Evolutionary conservation across 2,797 vertebrate genomes (phyloP).

Genomic region (Loriculus beryllinus): DNA sequence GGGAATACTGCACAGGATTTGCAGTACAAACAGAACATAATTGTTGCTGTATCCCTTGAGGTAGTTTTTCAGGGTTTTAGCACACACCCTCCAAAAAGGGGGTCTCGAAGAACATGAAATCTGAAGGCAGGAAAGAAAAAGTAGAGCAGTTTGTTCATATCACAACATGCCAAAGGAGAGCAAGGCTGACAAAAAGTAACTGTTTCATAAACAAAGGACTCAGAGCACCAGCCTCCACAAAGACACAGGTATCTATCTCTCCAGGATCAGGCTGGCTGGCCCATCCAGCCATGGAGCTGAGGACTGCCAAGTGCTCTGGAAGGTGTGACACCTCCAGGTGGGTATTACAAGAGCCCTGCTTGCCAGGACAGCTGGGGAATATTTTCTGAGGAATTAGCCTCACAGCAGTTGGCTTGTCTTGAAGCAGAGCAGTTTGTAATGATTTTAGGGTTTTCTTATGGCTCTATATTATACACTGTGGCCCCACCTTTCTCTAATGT

Average conservation of each 20-base stretch:
- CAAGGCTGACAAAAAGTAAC: not conserved
- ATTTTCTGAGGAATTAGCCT: not conserved
- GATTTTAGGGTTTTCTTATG: not conserved
- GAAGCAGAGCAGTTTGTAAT: not conserved
- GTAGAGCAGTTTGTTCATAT: not conserved
- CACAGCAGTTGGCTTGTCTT: not conserved
- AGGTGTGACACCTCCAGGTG: not conserved
- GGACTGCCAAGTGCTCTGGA: not conserved
- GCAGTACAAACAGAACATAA: conserved; percentile 36
- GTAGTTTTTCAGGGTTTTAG: conserved; percentile 4
- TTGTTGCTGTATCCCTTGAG: conserved; percentile 36
- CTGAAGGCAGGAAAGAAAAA: not conserved
- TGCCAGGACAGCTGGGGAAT: not conserved
- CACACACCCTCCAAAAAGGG: not conserved
- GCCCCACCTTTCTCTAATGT: not conserved
- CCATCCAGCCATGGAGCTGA: not conserved
- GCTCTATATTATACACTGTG: not conserved
- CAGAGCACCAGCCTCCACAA: not conserved
- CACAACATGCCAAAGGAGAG: not conserved
- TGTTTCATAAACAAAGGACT: not conserved
- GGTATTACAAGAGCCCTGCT: not conserved
- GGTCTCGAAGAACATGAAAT: not conserved
- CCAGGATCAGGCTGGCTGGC: not conserved
- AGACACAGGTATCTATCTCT: not conserved
- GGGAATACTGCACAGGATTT: conserved; percentile 13